These are phyloP conservation scores for Monochamus saltuarius DNA, from an alignment of 1,140 invertebrate species.

Conservation along the genomic window DNA sequence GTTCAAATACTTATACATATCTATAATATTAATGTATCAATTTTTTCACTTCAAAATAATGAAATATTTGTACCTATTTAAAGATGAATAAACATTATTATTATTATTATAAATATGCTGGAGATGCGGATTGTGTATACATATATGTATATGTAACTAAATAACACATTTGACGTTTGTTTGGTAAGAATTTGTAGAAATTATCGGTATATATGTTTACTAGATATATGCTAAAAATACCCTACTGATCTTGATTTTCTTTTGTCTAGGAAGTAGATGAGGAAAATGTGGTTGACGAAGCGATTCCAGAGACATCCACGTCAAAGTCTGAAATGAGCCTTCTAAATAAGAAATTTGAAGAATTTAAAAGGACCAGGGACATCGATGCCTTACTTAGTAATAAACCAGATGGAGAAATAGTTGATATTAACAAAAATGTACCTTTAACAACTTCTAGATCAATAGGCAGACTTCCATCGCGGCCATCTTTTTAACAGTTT, in stretches of 20 bases:
- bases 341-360: slow-evolving; percentile 52
- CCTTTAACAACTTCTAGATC: slow-evolving; percentile 35
- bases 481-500: slow-evolving; percentile 38
- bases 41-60: too few species aligned
- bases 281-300: slow-evolving; percentile 54
- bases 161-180: too few species aligned
- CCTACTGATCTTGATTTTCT: neutral
- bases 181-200: too few species aligned
- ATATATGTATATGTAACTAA: too few species aligned
- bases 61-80: too few species aligned
- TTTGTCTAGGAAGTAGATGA: slow-evolving; percentile 62
- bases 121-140: too few species aligned
- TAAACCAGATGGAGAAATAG: slow-evolving; percentile 22
- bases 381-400: slow-evolving; percentile 8
- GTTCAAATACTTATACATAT: too few species aligned
- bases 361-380: slow-evolving; percentile 48
- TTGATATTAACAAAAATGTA: slow-evolving; percentile 34
- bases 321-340: slow-evolving; percentile 47
- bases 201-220: too few species aligned
- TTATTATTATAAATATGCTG: too few species aligned
- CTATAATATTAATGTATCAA: too few species aligned
- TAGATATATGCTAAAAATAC: neutral
- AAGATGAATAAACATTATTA: too few species aligned
- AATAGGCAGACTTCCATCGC: slow-evolving; percentile 36
- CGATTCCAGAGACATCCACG: slow-evolving; percentile 37